A percentile compares a stretch with the other conserved stretches of the same genome.
Evolutionary conservation across 2,888 invertebrate genomes (phyloP).

Genomic region (Galerucella calmariensis): DNA sequence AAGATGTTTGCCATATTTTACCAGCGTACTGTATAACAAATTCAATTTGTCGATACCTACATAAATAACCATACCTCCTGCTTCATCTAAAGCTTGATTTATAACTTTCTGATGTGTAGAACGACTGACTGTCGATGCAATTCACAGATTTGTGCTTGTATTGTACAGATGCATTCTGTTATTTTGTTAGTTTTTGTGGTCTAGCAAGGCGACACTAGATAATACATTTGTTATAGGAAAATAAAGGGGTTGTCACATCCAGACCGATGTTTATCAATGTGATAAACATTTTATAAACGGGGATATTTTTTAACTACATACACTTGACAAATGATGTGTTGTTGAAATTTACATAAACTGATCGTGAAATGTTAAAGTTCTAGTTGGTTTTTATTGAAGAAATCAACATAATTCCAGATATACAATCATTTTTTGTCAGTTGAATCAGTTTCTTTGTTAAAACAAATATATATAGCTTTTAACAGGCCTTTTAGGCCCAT

Average conservation of each 20-base stretch:
- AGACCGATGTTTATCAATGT: not conserved
- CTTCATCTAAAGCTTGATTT: not conserved
- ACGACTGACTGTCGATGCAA: not conserved
- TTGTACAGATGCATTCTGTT: not conserved
- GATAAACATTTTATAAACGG: not conserved
- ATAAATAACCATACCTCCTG: not conserved
- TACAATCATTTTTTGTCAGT: no score
- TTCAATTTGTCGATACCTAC: not conserved
- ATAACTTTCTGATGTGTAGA: not conserved
- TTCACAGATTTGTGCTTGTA: not conserved
- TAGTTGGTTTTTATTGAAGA: no score
- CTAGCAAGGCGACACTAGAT: not conserved
- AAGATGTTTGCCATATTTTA: no score
- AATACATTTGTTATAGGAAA: not conserved
- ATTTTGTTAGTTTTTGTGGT: not conserved
- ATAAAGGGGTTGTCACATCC: not conserved
- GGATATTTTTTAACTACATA: not conserved
- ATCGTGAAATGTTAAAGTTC: no score
- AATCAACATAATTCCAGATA: no score
- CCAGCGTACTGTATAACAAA: no score
- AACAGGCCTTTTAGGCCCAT: no score
- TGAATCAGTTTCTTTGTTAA: no score
- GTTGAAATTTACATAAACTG: no score
- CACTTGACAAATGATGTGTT: not conserved
- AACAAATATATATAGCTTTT: no score